Conservation (phyloP, 2,888 invertebrate species). For the Cephus pygmeus region DNA sequence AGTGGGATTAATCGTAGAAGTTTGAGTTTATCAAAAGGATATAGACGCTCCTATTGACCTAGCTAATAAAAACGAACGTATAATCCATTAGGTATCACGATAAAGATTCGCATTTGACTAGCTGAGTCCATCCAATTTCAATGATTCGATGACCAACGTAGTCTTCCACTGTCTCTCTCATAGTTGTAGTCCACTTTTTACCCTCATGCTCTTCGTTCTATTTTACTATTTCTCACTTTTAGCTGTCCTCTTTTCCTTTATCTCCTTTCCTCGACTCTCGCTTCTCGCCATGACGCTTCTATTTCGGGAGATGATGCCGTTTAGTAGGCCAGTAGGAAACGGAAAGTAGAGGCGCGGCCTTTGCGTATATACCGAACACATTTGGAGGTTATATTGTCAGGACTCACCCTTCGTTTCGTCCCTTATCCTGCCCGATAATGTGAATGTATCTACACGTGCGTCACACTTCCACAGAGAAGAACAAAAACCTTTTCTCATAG, state of each 20-base stretch:
- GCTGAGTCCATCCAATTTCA: slow-evolving; percentile 2
- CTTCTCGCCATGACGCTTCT: slow-evolving; percentile 29
- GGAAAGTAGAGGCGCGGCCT: slow-evolving; percentile 37
- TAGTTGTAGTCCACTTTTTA: background rate
- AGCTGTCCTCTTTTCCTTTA: background rate
- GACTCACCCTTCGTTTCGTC: background rate
- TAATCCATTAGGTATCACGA: background rate
- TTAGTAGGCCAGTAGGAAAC: slow-evolving; percentile 47
- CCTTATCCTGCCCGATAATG: background rate
- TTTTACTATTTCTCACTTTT: slow-evolving; percentile 1
- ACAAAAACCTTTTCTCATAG: background rate
- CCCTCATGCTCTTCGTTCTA: background rate
- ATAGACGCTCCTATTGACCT: background rate
- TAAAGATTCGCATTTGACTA: background rate
- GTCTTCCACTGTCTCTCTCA: background rate
- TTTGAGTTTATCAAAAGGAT: background rate
- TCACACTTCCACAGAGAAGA: background rate
- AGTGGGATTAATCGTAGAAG: background rate
- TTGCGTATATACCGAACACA: slow-evolving; percentile 29
- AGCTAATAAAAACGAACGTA: background rate
- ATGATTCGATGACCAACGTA: background rate
- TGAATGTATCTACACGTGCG: background rate
- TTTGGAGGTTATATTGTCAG: slow-evolving; percentile 18
- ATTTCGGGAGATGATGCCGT: slow-evolving; percentile 38
- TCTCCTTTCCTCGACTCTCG: background rate